A percentile compares a stretch with the other conserved stretches of the same genome.
These are phyloP conservation scores for Mohoua ochrocephala DNA, from an alignment of 2,113 vertebrate genomes.

Conservation along the genomic window DNA sequence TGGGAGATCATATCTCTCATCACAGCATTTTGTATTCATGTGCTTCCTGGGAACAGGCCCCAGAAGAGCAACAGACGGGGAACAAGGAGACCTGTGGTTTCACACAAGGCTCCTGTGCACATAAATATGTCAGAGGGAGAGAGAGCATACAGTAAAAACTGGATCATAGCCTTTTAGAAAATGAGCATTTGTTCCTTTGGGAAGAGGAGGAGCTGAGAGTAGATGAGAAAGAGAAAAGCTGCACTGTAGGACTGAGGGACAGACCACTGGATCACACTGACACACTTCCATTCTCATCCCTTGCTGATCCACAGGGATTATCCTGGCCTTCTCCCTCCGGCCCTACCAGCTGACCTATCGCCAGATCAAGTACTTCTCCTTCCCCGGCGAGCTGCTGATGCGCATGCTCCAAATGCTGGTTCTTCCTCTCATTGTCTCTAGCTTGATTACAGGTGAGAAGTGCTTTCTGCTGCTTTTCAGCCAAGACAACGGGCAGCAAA, in stretches of 20 bases:
- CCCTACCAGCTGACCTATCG: slow-evolving; percentile 84
- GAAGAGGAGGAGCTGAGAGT: not conserved
- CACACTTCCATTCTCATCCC: not conserved
- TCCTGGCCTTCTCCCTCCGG: slow-evolving; percentile 85
- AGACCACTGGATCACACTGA: not conserved
- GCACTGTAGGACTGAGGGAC: not conserved
- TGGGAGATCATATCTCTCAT: not conserved
- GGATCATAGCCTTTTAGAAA: not conserved
- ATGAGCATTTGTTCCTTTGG: not conserved
- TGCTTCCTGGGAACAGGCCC: not conserved
- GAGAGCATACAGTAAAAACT: not conserved
- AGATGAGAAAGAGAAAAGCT: not conserved
- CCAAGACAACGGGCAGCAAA: not conserved
- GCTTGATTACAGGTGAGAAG: slow-evolving; percentile 89
- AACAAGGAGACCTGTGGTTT: not conserved
- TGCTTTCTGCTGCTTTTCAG: not conserved
- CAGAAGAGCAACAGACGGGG: not conserved
- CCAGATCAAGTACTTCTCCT: slow-evolving; percentile 94
- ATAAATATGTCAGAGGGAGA: not conserved
- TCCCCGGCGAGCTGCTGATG: slow-evolving; percentile 96
- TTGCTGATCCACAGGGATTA: slow-evolving; percentile 76
- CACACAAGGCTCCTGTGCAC: not conserved
- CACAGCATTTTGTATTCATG: not conserved
- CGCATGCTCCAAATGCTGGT: slow-evolving; percentile 97
- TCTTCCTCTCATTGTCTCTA: slow-evolving; percentile 92